phyloP scores from a whole-genome alignment of 2,113 vertebrate species.

The Marcusenius ussheri region DNA sequence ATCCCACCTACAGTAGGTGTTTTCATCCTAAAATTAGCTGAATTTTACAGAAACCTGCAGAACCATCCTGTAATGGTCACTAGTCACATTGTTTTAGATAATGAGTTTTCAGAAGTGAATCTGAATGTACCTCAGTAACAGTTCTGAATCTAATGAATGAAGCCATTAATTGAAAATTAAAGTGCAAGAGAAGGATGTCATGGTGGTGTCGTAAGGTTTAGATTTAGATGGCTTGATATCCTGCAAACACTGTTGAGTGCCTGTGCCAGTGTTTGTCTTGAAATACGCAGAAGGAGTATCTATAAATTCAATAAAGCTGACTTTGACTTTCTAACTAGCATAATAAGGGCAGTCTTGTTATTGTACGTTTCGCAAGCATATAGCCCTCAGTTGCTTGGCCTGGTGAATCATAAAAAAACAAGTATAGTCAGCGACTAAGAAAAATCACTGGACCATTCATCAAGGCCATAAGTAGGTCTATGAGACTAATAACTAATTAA shows the following conservation, averaged over 20 bases:
- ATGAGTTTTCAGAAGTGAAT: neutral
- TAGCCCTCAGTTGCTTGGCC: neutral
- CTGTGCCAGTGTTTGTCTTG: neutral
- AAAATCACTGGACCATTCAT: constrained; percentile 1
- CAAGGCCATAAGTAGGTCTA: constrained; percentile 20
- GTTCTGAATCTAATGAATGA: neutral
- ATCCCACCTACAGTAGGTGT: no score
- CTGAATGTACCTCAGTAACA: neutral
- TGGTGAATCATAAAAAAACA: neutral
- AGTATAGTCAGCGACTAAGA: neutral
- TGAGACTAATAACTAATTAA: constrained; percentile 19
- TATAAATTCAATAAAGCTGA: no score
- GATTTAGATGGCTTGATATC: neutral
- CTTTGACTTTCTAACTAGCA: neutral
- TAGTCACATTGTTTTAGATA: neutral
- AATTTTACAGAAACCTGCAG: neutral
- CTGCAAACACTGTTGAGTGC: neutral
- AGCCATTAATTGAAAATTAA: neutral
- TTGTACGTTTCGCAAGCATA: neutral
- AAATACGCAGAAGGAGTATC: neutral
- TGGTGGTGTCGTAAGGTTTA: neutral
- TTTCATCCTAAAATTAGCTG: neutral
- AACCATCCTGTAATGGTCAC: neutral
- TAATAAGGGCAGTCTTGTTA: neutral
- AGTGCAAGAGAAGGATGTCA: neutral